Evolutionary conservation across 2,888 invertebrate species (phyloP).

Genomic region (Drosophila peninsularis): DNA sequence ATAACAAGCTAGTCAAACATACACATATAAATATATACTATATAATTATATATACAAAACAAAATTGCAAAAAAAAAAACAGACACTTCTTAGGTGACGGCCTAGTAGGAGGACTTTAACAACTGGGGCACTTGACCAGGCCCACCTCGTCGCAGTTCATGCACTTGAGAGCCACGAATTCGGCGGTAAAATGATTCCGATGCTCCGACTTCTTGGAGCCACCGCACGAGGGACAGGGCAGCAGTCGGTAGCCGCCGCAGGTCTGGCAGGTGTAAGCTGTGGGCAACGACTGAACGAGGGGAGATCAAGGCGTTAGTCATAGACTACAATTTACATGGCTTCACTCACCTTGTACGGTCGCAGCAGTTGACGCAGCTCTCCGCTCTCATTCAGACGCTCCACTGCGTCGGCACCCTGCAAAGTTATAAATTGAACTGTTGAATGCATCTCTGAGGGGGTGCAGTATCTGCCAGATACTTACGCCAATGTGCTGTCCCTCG

Average conservation of each 20-base stretch:
- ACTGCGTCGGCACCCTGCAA: constrained; percentile 91
- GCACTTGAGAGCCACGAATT: constrained; percentile 96
- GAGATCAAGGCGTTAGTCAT: too few relatives aligned
- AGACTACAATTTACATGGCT: neutral
- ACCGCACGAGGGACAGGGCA: constrained; percentile 96
- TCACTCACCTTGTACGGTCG: constrained; percentile 90
- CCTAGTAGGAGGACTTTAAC: constrained; percentile 86
- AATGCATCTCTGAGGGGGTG: neutral
- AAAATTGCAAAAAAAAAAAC: constrained; percentile 12
- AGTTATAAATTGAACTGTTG: neutral
- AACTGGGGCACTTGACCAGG: constrained; percentile 93
- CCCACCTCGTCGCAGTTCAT: constrained; percentile 98
- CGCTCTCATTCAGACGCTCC: constrained; percentile 95
- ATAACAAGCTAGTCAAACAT: constrained; percentile 50
- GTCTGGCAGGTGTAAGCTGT: constrained; percentile 92
- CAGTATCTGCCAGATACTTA: constrained; percentile 25
- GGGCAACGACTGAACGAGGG: constrained; percentile 87
- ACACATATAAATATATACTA: constrained; percentile 7
- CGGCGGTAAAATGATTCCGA: constrained; percentile 96
- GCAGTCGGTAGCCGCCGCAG: constrained; percentile 95
- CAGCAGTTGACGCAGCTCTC: constrained; percentile 95
- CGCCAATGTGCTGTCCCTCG: constrained; percentile 96
- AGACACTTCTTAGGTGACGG: too few relatives aligned
- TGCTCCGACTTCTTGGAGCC: constrained; percentile 98
- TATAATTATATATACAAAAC: neutral